phyloP scores from a whole-genome alignment of 2,797 vertebrate species.

The Eulemur coronatus region DNA sequence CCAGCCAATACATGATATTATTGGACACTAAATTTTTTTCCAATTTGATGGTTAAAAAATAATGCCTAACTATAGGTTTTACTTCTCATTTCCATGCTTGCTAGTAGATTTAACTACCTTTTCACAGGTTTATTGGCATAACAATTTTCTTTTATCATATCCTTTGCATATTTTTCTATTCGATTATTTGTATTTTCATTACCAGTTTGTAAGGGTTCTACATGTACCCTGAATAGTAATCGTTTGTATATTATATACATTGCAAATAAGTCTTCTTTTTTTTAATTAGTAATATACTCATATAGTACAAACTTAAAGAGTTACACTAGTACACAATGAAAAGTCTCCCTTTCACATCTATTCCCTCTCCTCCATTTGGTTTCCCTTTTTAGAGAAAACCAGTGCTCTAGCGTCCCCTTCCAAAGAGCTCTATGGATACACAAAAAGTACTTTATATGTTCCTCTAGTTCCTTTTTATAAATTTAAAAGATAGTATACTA shows the following conservation, averaged over 20 bases:
- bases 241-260: not conserved
- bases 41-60: not conserved
- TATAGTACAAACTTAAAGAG: not conserved
- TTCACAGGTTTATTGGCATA: not conserved
- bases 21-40: not conserved
- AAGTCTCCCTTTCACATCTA: not conserved
- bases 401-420: not conserved
- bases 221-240: not conserved
- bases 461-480: not conserved
- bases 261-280: not conserved
- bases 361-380: not conserved
- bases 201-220: not conserved
- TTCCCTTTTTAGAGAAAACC: not conserved
- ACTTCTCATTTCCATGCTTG: conserved; percentile 8
- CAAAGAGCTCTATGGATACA: not conserved
- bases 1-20: not conserved
- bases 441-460: not conserved
- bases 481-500: not conserved
- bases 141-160: conserved; percentile 33
- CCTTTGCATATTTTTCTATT: conserved; percentile 31
- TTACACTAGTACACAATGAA: not conserved
- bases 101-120: not conserved
- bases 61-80: conserved; percentile 6
- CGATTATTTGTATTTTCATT: conserved; percentile 6
- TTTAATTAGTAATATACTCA: not conserved